These are phyloP conservation scores for Drosophila pseudoananassae DNA, from an alignment of 1,140 invertebrate species.

Conservation along the genomic window DNA sequence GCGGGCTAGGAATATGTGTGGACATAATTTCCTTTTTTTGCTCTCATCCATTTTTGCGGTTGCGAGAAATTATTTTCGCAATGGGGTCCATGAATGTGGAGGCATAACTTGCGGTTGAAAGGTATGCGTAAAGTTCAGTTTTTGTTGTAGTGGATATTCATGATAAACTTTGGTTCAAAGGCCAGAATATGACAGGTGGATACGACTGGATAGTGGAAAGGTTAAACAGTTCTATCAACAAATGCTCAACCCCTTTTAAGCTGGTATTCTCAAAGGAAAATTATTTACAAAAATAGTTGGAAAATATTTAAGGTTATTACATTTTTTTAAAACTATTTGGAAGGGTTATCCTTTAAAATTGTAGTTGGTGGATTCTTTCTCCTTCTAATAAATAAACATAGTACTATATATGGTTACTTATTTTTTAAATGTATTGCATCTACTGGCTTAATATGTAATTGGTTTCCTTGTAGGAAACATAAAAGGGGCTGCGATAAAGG, in stretches of 20 bases:
- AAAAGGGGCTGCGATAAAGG: too few species aligned
- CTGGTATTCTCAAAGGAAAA: neutral
- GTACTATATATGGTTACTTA: too few species aligned
- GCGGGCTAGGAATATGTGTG: conserved; percentile 37
- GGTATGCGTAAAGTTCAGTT: conserved; percentile 11
- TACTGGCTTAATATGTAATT: too few species aligned
- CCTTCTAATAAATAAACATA: too few species aligned
- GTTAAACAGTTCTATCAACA: neutral
- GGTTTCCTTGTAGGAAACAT: too few species aligned
- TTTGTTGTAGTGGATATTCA: conserved; percentile 16
- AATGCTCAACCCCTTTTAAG: neutral
- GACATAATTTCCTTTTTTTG: conserved; percentile 44
- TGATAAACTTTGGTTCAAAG: conserved; percentile 34
- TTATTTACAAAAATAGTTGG: neutral
- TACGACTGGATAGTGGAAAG: neutral
- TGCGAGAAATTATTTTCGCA: conserved; percentile 38
- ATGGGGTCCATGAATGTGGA: conserved; percentile 36
- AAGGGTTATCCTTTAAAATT: too few species aligned
- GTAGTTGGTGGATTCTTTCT: too few species aligned
- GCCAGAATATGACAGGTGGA: conserved; percentile 16
- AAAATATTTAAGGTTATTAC: too few species aligned
- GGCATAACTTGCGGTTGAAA: conserved; percentile 19
- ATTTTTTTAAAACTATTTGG: too few species aligned
- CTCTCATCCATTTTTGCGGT: conserved; percentile 27
- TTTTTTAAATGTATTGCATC: too few species aligned